These are phyloP conservation scores for Percopsis transmontana DNA, from an alignment of 2,113 vertebrate genomes.

Conservation along the genomic window DNA sequence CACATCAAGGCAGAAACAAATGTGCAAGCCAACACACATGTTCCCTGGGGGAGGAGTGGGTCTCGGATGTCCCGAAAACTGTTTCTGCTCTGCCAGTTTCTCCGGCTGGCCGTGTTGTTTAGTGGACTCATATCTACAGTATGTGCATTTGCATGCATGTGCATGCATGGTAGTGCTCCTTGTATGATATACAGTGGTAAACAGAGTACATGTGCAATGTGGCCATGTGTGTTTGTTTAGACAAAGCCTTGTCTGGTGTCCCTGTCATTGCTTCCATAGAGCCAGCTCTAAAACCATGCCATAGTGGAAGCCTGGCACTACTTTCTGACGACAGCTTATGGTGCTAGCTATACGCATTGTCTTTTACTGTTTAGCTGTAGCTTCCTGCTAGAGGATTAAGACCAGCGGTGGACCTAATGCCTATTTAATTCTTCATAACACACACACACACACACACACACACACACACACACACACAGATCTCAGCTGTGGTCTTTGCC, in stretches of 20 bases:
- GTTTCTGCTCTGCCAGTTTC: conserved; percentile 56
- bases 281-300: background rate
- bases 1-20: conserved; percentile 15
- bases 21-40: conserved; percentile 44
- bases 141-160: conserved; percentile 7
- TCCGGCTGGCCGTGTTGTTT: conserved; percentile 4
- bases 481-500: conserved; percentile 13
- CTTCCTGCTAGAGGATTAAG: too few relatives aligned
- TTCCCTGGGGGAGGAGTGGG: conserved; percentile 37
- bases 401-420: too few relatives aligned
- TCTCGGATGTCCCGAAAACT: conserved; percentile 60
- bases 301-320: background rate
- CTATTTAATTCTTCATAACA: too few relatives aligned
- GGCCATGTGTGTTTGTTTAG: background rate
- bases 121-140: conserved; percentile 2
- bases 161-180: conserved; percentile 1
- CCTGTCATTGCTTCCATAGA: background rate
- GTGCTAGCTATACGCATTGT: too few relatives aligned
- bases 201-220: background rate
- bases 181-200: background rate
- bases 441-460: background rate
- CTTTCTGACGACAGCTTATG: too few relatives aligned
- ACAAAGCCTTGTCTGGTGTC: too few relatives aligned
- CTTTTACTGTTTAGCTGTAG: too few relatives aligned
- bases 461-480: conserved; percentile 3